These are phyloP conservation scores for Myotis brandtii DNA, from an alignment of 2,113 vertebrate species.

Conservation along the genomic window DNA sequence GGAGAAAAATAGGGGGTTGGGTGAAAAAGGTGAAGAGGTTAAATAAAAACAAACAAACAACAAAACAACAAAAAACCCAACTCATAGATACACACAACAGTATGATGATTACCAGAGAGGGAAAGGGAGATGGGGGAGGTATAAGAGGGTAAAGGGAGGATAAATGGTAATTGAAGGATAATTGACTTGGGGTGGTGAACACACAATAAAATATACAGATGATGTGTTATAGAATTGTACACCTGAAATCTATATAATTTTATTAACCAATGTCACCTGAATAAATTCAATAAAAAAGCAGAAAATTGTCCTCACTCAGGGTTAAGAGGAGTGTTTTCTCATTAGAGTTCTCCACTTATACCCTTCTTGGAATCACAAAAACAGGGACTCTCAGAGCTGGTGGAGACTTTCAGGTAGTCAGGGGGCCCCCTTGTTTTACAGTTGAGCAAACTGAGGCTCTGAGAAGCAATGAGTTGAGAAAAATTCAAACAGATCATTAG, in stretches of 20 bases:
- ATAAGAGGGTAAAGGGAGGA: background rate
- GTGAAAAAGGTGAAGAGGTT: background rate
- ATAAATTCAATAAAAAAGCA: background rate
- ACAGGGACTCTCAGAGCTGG: background rate
- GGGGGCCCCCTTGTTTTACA: background rate
- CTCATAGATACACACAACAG: background rate
- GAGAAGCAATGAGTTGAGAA: background rate
- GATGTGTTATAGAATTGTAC: background rate
- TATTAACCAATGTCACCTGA: background rate
- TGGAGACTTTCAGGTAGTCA: background rate
- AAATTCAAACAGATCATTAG: background rate
- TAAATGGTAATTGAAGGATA: background rate
- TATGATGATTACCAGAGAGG: background rate
- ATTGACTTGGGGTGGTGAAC: background rate
- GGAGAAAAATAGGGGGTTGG: background rate
- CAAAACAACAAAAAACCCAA: background rate
- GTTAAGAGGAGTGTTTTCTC: background rate
- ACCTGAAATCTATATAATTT: background rate
- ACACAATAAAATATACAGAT: background rate
- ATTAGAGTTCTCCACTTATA: background rate
- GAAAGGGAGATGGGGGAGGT: background rate
- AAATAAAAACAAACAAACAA: background rate
- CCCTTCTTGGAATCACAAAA: background rate
- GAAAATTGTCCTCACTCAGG: background rate
- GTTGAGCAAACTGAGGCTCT: background rate